phyloP scores from a whole-genome alignment of 53 echinoderm and acorn worm species.

The Zoroaster sp. region DNA sequence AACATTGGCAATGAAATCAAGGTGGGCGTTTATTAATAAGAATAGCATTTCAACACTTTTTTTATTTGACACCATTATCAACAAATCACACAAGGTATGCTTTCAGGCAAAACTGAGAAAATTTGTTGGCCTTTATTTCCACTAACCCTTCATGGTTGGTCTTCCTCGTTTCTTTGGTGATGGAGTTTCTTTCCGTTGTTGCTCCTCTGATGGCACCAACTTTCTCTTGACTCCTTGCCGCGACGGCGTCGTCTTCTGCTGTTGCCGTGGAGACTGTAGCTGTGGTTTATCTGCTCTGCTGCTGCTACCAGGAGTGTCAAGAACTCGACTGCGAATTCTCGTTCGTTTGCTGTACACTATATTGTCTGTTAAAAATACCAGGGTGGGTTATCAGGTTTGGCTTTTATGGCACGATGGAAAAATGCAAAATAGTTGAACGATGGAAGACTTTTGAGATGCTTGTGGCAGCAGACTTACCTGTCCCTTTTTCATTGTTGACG shows the following conservation, averaged over 20 bases:
- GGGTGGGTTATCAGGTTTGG: too few species aligned
- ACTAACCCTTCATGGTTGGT: not conserved
- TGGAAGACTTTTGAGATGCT: too few species aligned
- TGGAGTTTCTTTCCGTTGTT: not conserved
- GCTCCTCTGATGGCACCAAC: not conserved
- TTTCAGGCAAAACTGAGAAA: not conserved
- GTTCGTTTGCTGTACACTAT: slow-evolving; percentile 46
- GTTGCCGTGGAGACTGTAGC: not conserved
- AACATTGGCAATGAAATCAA: too few species aligned
- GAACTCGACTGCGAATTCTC: slow-evolving; percentile 7
- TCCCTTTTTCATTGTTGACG: too few species aligned
- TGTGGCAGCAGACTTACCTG: too few species aligned
- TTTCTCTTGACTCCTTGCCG: slow-evolving; percentile 68
- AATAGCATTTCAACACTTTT: too few species aligned
- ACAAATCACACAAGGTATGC: not conserved
- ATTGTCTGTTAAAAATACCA: slow-evolving; percentile 38
- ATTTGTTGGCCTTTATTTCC: not conserved
- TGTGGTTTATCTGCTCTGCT: not conserved
- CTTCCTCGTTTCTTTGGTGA: slow-evolving; percentile 36
- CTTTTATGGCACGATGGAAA: too few species aligned
- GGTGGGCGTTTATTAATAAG: too few species aligned
- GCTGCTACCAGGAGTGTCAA: slow-evolving; percentile 16
- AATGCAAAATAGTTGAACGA: too few species aligned
- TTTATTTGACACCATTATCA: not conserved
- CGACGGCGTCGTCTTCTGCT: slow-evolving; percentile 11